Evolutionary conservation across 2,797 vertebrate species (phyloP).

Genomic region (Hozukius guyotensis): DNA sequence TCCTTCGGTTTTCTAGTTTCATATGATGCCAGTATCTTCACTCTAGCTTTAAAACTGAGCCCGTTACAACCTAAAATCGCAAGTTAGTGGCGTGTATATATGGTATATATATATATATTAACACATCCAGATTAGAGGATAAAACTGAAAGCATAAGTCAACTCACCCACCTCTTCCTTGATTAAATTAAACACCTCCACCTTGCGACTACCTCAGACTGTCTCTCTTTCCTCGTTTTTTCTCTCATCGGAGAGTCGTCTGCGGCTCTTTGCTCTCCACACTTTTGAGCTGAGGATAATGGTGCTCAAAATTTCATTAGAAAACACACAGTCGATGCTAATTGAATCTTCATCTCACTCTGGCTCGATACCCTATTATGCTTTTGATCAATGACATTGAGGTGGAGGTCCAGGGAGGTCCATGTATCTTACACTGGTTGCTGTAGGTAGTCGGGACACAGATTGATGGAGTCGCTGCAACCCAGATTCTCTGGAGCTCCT

Average conservation of each 20-base stretch:
- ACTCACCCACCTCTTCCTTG: background rate
- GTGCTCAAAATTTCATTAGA: slow-evolving; percentile 57
- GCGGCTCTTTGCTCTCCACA: slow-evolving; percentile 27
- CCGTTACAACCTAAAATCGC: too few species aligned
- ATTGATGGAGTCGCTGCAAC: slow-evolving; percentile 34
- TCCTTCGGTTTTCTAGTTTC: too few species aligned
- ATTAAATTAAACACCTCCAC: background rate
- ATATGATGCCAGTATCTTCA: too few species aligned
- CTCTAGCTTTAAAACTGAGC: too few species aligned
- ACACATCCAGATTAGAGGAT: background rate
- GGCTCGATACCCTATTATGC: slow-evolving; percentile 65
- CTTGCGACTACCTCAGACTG: background rate
- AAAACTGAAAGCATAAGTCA: background rate
- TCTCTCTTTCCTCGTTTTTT: background rate
- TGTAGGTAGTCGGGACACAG: slow-evolving; percentile 23
- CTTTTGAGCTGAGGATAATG: slow-evolving; percentile 37
- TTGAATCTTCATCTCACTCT: slow-evolving; percentile 56
- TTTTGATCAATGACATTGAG: slow-evolving; percentile 65
- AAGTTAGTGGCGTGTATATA: too few species aligned
- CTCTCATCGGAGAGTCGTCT: background rate
- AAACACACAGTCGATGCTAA: slow-evolving; percentile 66
- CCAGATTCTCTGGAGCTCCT: slow-evolving; percentile 43
- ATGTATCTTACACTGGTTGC: slow-evolving; percentile 47
- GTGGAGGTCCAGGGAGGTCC: slow-evolving; percentile 43
- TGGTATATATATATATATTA: too few species aligned